These are phyloP conservation scores for Drosophila lowei DNA, from an alignment of 1,140 invertebrate species.

Conservation along the genomic window DNA sequence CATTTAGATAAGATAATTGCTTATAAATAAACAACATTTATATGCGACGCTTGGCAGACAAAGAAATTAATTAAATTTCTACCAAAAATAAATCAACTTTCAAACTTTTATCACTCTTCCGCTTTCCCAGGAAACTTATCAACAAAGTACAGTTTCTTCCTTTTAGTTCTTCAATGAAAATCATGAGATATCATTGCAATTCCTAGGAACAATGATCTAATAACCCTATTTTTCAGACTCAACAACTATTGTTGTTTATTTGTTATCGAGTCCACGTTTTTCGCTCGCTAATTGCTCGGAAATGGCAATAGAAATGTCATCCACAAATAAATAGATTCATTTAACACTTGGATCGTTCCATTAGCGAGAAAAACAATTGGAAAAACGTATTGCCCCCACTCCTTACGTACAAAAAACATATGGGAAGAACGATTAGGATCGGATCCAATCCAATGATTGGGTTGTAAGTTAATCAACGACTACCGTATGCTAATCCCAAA, in stretches of 20 bases:
- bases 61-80: constrained; percentile 17
- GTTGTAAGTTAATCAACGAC: not conserved
- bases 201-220: constrained; percentile 12
- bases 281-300: constrained; percentile 17
- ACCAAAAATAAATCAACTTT: constrained; percentile 5
- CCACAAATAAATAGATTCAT: constrained; percentile 29
- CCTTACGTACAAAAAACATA: too few species aligned
- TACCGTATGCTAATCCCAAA: constrained; percentile 23
- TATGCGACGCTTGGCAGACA: constrained; percentile 1
- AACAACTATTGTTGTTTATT: too few species aligned
- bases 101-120: too few species aligned
- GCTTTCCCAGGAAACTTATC: too few species aligned
- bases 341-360: constrained; percentile 27
- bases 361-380: constrained; percentile 24
- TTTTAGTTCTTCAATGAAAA: too few species aligned
- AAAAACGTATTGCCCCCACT: not conserved
- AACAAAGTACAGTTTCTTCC: too few species aligned
- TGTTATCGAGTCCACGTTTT: not conserved
- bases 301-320: constrained; percentile 21
- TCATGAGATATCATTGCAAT: not conserved
- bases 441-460: too few species aligned
- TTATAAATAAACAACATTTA: constrained; percentile 3
- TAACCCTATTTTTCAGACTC: not conserved
- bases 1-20: constrained; percentile 12
- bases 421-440: too few species aligned